Conservation (phyloP, 2,888 invertebrate species). For the Polia nebulosa region DNA sequence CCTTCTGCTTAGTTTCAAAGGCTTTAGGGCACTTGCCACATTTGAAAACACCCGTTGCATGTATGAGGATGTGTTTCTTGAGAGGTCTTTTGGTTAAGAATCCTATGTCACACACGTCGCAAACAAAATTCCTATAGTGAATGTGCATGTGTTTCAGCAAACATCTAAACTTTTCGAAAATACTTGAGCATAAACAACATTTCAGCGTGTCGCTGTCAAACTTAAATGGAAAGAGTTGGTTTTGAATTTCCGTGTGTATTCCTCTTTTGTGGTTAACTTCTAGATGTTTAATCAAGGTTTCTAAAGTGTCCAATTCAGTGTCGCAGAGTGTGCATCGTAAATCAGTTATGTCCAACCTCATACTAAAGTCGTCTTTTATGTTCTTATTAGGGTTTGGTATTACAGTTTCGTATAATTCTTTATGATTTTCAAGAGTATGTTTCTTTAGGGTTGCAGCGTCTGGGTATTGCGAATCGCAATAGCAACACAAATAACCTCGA, state of each 20-base stretch:
- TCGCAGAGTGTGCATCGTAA: slow-evolving; percentile 36
- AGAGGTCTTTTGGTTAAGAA: slow-evolving; percentile 18
- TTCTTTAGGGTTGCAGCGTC: slow-evolving; percentile 70
- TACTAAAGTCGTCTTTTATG: neutral
- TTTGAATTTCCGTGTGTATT: slow-evolving; percentile 71
- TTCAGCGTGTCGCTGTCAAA: slow-evolving; percentile 50
- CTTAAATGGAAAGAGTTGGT: slow-evolving; percentile 73
- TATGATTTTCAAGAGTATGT: slow-evolving; percentile 67
- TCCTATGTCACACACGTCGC: slow-evolving; percentile 17
- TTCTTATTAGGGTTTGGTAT: neutral
- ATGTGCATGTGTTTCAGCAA: slow-evolving; percentile 27
- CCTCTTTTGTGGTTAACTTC: slow-evolving; percentile 64
- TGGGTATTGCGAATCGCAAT: slow-evolving; percentile 64
- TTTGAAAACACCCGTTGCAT: slow-evolving; percentile 13
- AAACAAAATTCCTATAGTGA: slow-evolving; percentile 29
- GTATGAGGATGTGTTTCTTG: neutral
- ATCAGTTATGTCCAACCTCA: slow-evolving; percentile 36
- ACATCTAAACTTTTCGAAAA: neutral
- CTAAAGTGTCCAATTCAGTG: slow-evolving; percentile 27
- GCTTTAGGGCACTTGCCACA: slow-evolving; percentile 77
- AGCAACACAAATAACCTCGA: slow-evolving; percentile 70
- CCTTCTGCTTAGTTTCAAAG: slow-evolving; percentile 76
- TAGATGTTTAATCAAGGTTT: slow-evolving; percentile 48
- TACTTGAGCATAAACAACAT: slow-evolving; percentile 17
- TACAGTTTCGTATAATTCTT: slow-evolving; percentile 14